These are phyloP conservation scores for Mamestra configurata DNA, from an alignment of 1,140 invertebrate genomes.

Conservation along the genomic window DNA sequence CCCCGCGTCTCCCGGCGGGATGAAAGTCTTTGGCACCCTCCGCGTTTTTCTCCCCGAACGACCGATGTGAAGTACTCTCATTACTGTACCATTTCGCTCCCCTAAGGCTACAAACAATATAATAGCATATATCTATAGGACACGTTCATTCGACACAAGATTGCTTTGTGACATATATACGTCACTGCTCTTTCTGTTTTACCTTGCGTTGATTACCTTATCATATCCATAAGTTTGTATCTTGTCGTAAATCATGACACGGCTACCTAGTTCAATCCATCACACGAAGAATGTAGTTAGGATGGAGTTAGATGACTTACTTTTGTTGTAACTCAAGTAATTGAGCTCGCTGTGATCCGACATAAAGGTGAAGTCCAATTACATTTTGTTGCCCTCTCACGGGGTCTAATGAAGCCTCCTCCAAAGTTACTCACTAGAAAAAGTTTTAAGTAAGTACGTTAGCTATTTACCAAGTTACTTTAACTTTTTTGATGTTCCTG, in stretches of 20 bases:
- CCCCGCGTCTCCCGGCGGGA: constrained; percentile 51
- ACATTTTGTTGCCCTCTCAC: constrained; percentile 72
- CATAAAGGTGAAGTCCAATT: constrained; percentile 60
- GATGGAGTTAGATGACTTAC: constrained; percentile 27
- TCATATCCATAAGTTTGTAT: neutral
- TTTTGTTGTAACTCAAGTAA: constrained; percentile 37
- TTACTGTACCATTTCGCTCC: constrained; percentile 74
- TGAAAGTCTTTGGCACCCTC: constrained; percentile 58
- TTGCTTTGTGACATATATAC: neutral
- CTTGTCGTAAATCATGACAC: constrained; percentile 1
- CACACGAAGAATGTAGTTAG: neutral
- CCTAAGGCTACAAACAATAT: constrained; percentile 34
- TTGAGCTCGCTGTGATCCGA: constrained; percentile 42
- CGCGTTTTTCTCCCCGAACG: constrained; percentile 51
- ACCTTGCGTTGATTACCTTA: neutral
- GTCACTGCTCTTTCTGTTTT: neutral
- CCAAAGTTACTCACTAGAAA: constrained; percentile 50
- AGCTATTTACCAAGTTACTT: constrained; percentile 24
- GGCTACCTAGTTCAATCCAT: constrained; percentile 6
- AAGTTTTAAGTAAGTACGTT: constrained; percentile 57
- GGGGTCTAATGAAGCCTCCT: constrained; percentile 68
- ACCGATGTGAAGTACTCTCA: constrained; percentile 63
- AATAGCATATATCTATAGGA: constrained; percentile 2
- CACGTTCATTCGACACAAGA: constrained; percentile 8
- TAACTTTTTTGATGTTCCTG: neutral